phyloP scores from a whole-genome alignment of 1,140 invertebrate species.

The Aricia agestis region DNA sequence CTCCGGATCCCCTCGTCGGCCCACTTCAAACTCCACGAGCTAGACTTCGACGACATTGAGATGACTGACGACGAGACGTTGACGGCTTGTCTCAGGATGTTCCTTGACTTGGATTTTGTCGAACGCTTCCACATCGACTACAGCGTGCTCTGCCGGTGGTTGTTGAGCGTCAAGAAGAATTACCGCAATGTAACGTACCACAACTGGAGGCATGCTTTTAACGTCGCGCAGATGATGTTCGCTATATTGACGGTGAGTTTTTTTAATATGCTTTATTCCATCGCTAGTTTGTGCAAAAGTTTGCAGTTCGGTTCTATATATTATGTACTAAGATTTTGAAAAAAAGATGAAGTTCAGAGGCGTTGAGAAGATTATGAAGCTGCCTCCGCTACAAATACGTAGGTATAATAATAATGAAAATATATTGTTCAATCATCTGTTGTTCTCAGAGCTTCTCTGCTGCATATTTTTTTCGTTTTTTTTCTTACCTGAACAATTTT shows the following conservation, averaged over 20 bases:
- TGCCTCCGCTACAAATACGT: too few species aligned
- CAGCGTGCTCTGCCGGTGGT: constrained; percentile 91
- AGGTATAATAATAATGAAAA: too few species aligned
- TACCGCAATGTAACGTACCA: constrained; percentile 97
- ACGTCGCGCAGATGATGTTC: constrained; percentile 98
- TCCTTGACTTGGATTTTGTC: constrained; percentile 92
- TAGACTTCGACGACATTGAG: constrained; percentile 91
- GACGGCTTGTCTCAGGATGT: constrained; percentile 92
- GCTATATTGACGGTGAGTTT: constrained; percentile 89
- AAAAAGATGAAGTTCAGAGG: too few species aligned
- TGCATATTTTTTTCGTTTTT: too few species aligned
- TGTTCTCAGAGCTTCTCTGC: too few species aligned
- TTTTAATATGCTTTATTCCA: constrained; percentile 10
- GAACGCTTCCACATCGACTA: constrained; percentile 94
- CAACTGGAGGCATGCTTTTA: constrained; percentile 98
- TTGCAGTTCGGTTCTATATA: too few species aligned
- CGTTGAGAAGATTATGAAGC: too few species aligned
- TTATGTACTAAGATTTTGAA: too few species aligned
- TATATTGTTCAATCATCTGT: too few species aligned
- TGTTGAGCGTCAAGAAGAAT: constrained; percentile 97
- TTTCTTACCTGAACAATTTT: too few species aligned
- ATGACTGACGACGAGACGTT: constrained; percentile 91
- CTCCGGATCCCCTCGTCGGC: constrained; percentile 88
- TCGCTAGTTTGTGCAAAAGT: not conserved
- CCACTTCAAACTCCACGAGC: constrained; percentile 88